phyloP scores from a whole-genome alignment of 1,140 invertebrate species.

The Cydia pomonella region DNA sequence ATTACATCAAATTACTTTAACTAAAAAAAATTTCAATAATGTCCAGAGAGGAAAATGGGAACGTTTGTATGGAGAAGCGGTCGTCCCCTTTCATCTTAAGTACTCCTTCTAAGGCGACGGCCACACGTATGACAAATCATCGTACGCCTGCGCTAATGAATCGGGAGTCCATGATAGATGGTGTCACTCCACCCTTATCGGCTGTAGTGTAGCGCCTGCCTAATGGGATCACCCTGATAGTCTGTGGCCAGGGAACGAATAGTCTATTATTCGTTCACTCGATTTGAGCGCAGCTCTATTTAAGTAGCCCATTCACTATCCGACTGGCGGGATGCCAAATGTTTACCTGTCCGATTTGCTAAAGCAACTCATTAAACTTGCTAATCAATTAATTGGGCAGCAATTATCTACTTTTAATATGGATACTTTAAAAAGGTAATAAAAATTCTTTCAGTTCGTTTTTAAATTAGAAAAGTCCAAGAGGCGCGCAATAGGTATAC shows the following conservation, averaged over 20 bases:
- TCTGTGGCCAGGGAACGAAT: conserved; percentile 19
- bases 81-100: no score
- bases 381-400: conserved; percentile 1
- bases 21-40: no score
- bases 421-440: no score
- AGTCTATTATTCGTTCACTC: conserved; percentile 20
- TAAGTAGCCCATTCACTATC: not conserved
- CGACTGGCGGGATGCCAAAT: not conserved
- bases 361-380: not conserved
- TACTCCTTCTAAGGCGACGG: conserved; percentile 9
- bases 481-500: no score
- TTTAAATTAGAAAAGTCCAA: no score
- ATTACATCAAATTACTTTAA: no score
- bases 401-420: not conserved
- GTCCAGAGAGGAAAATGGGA: no score
- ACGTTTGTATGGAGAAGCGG: no score
- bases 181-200: conserved; percentile 27
- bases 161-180: conserved; percentile 19
- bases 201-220: conserved; percentile 20
- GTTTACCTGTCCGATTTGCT: conserved; percentile 2
- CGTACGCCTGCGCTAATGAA: conserved; percentile 6
- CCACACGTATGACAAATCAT: conserved; percentile 27
- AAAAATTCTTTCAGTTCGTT: no score
- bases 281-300: conserved; percentile 20
- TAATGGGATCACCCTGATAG: conserved; percentile 28